Base-by-base conservation (phyloP, 1,140 invertebrate species). In the Pseudobourletiella spinata region DNA sequence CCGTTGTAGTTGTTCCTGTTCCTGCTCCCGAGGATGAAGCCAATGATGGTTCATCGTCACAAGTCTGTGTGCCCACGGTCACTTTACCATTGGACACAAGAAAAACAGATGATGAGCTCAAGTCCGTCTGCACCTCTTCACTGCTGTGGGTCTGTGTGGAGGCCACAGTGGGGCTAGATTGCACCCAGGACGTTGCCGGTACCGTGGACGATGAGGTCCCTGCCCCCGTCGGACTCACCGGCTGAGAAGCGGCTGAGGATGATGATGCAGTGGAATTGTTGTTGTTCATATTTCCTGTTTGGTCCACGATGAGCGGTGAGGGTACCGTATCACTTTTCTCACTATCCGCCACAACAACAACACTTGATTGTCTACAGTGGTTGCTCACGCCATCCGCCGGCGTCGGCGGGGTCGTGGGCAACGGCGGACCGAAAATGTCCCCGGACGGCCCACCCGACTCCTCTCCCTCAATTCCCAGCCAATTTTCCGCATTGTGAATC, bases 401-500 rank as follows among this genome's bases (percentile, higher is more conserved):
- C 55, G 50, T 35, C 28, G 20, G 24, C 42, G 15, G 25, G 8
- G 32, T 8, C 14, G 51, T 39, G 20, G 65, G 61, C 24, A 55
- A 35, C 15, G 62, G 35, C 24, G 65, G 57, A 28, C 68, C 68
- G 43, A 69, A 68, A 42, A 71, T 65, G 39, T 70, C 67, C 2
- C 59, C 63, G 14, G 56, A 43, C 14, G 66, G 63, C 2, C 66
- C 65, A 22, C 63, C 65, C 14, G 52, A 63, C 25, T 70, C 71
- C 39, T 92, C 89, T 0, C 86, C 88, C 72, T 93, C 89, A 77
- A 92, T 88, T 2, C 89, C 91, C 2, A 94, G 78, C 90, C 91
- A 94, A 74, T 92, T 93, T 73, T 94, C 89, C 1, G 89, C 89
- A 72, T 91, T 93, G 75, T 95, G 91, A 70, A 92, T 91, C 55